phyloP scores from a whole-genome alignment of 2,888 invertebrate genomes.

The Temnothorax unifasciatus region DNA sequence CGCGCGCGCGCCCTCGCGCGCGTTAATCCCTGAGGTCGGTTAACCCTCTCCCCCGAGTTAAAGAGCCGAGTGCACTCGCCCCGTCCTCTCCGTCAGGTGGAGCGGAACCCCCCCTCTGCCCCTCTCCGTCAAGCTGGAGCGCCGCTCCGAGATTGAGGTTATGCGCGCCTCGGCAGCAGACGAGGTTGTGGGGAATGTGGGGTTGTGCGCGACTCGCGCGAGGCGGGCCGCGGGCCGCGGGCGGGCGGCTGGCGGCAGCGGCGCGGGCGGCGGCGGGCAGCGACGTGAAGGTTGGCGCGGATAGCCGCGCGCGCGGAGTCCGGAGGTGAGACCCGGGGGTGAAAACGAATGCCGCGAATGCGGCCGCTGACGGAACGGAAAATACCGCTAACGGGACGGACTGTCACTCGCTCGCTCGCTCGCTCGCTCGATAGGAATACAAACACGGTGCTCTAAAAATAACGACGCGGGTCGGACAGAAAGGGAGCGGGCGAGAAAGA shows the following conservation, averaged over 20 bases:
- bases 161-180: conserved; percentile 11
- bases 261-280: neutral
- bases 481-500: conserved; percentile 15
- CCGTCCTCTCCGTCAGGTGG: conserved; percentile 11
- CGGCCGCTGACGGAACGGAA: conserved; percentile 25
- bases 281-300: conserved; percentile 27
- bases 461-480: conserved; percentile 50
- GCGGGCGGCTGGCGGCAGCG: conserved; percentile 17
- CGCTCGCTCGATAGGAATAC: conserved; percentile 45
- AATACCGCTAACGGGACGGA: conserved; percentile 35
- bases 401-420: conserved; percentile 41
- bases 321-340: neutral
- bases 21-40: conserved; percentile 20
- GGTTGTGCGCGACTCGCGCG: too few species aligned
- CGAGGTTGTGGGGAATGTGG: too few species aligned
- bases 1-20: neutral
- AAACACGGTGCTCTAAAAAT: conserved; percentile 64
- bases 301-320: neutral
- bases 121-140: neutral
- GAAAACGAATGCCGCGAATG: neutral
- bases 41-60: conserved; percentile 14
- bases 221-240: neutral
- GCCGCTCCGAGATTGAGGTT: conserved; percentile 40
- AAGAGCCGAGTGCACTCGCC: conserved; percentile 3
- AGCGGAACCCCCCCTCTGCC: neutral